Percentiles rank a stretch among this genome's conserved stretches.
These are phyloP conservation scores for Allacma fusca DNA, from an alignment of 2,888 invertebrate genomes.

Conservation along the genomic window DNA sequence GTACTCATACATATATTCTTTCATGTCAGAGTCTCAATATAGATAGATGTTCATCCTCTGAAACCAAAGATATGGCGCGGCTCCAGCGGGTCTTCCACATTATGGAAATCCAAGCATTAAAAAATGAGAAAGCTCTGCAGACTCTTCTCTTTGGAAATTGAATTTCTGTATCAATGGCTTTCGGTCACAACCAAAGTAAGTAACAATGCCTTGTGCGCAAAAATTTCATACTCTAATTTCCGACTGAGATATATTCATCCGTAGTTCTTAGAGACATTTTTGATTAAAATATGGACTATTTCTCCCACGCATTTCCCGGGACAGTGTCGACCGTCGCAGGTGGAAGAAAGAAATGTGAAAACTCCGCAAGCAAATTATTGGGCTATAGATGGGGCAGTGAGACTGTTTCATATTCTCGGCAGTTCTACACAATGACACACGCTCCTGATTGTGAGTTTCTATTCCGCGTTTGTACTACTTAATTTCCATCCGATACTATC, in stretches of 20 bases:
- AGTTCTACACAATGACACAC: not conserved
- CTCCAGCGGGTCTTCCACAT: no score
- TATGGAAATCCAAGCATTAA: no score
- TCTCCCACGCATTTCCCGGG: slow-evolving; percentile 12
- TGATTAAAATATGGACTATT: not conserved
- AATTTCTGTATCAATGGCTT: no score
- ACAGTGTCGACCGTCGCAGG: not conserved
- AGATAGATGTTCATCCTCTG: not conserved
- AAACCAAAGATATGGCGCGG: not conserved
- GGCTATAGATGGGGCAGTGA: slow-evolving; percentile 16
- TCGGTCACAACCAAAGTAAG: no score
- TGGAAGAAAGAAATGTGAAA: not conserved
- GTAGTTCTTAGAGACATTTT: no score
- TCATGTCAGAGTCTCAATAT: not conserved
- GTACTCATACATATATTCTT: not conserved
- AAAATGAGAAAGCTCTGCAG: no score
- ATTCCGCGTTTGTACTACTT: no score
- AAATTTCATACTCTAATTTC: no score
- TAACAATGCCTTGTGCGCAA: no score
- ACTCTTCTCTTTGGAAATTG: no score
- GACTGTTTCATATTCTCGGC: not conserved
- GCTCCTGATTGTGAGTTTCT: not conserved
- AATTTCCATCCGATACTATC: no score
- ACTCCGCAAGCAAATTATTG: not conserved
- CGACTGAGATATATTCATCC: no score